A percentile compares a stretch with the other conserved stretches of the same genome.
Evolutionary conservation across 2,113 vertebrate species (phyloP).

Genomic region (Rhynchomys soricoides): DNA sequence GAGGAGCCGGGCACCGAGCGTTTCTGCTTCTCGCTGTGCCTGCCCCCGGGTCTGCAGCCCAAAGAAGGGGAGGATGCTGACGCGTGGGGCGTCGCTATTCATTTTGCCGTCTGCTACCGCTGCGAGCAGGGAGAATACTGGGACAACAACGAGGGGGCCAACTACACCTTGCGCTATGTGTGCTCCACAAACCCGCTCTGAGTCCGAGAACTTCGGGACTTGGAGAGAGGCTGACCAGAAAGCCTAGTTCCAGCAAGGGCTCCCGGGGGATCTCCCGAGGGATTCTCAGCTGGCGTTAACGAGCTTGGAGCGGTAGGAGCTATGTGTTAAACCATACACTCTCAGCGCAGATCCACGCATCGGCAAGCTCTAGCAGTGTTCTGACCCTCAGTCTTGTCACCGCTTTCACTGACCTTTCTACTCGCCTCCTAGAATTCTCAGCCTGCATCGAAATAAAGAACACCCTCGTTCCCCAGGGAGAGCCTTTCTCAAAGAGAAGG

Average conservation of each 20-base stretch:
- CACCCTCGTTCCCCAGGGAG: not conserved
- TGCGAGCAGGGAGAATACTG: constrained; percentile 89
- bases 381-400: not conserved
- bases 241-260: rapidly evolving
- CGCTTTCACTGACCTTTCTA: not conserved
- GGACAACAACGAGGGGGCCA: constrained; percentile 93
- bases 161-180: constrained; percentile 87
- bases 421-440: not conserved
- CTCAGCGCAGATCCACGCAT: too few relatives aligned
- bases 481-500: not conserved
- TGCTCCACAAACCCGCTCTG: constrained; percentile 6
- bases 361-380: not conserved
- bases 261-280: not conserved
- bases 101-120: constrained; percentile 90
- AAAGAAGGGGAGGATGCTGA: not conserved
- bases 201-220: not conserved
- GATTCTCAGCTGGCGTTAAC: too few relatives aligned
- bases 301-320: not conserved
- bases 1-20: not conserved
- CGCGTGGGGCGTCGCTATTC: constrained; percentile 82
- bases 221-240: not conserved
- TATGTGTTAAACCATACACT: not conserved
- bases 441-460: not conserved
- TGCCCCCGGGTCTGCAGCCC: constrained; percentile 85
- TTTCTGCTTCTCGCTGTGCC: constrained; percentile 63